Evolutionary conservation across 2,888 invertebrate genomes (phyloP).

Genomic region (Macrophya alboannulata): DNA sequence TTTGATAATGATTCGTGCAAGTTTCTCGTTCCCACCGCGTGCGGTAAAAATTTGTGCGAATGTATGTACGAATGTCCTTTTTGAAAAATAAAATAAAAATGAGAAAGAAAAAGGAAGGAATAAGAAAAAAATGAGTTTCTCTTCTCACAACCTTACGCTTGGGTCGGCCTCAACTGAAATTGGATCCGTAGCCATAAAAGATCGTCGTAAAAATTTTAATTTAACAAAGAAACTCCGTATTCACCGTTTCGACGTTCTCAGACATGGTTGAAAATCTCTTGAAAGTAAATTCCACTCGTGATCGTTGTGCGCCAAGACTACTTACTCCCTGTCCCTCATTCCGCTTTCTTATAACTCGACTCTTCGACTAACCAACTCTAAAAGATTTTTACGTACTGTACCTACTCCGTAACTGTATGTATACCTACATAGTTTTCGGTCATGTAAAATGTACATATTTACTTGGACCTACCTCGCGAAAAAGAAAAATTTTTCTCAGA

Average conservation of each 20-base stretch:
- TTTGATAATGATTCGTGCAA: not conserved
- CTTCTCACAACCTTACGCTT: conserved; percentile 21
- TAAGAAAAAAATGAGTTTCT: conserved; percentile 11
- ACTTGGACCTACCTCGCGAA: not conserved
- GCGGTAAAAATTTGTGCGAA: not conserved
- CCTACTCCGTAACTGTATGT: not conserved
- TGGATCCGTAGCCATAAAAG: conserved; percentile 47
- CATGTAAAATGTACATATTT: not conserved
- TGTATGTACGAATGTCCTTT: not conserved
- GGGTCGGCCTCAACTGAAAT: conserved; percentile 39
- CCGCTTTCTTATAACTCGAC: not conserved
- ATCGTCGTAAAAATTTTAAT: conserved; percentile 51
- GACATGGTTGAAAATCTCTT: conserved; percentile 34
- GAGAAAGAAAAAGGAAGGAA: not conserved
- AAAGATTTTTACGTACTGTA: conserved; percentile 9
- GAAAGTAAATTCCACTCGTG: conserved; percentile 42
- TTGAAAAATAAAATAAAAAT: not conserved
- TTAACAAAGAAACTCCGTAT: conserved; percentile 50
- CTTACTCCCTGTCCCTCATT: not conserved
- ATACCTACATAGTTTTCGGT: no score
- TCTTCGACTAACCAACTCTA: not conserved
- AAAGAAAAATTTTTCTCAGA: not conserved
- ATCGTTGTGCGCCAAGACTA: conserved; percentile 9
- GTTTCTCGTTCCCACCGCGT: not conserved
- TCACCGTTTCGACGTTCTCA: conserved; percentile 45